phyloP scores from a whole-genome alignment of 2,888 invertebrate species.

The Calliopum simillimum region DNA sequence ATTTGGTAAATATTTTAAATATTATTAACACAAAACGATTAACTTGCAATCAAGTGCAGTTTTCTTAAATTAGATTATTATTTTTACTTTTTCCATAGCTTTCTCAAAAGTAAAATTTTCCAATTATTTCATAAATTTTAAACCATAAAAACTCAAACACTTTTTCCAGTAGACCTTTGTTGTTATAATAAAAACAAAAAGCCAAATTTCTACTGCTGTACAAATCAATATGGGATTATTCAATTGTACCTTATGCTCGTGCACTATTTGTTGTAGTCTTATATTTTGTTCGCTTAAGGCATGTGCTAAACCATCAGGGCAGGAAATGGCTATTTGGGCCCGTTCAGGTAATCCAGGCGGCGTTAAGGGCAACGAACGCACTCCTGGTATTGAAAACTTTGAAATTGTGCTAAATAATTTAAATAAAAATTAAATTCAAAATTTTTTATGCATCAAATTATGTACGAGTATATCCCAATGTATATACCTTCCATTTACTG shows the following conservation, averaged over 20 bases:
- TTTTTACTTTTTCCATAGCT: too few relatives aligned
- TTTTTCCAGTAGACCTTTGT: too few relatives aligned
- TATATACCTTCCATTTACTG: constrained; percentile 56
- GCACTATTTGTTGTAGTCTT: constrained; percentile 84
- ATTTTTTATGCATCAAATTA: not conserved
- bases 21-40: too few relatives aligned
- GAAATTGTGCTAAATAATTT: constrained; percentile 53
- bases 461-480: not conserved
- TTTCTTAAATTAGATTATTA: too few relatives aligned
- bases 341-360: constrained; percentile 68
- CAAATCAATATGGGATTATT: too few relatives aligned
- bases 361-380: constrained; percentile 68
- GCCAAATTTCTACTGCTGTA: not conserved
- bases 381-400: constrained; percentile 60
- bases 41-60: too few relatives aligned
- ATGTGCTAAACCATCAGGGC: constrained; percentile 66
- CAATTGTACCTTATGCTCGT: constrained; percentile 78
- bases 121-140: too few relatives aligned
- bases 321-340: constrained; percentile 62
- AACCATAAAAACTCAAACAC: too few relatives aligned
- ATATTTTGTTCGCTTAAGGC: constrained; percentile 67
- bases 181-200: not conserved
- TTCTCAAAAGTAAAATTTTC: too few relatives aligned
- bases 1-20: too few relatives aligned
- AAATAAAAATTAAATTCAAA: not conserved